Percentiles rank a stretch among this genome's conserved stretches.
phyloP scores from a whole-genome alignment of 2,797 vertebrate species.

The Hypotaenidia philippensis region DNA sequence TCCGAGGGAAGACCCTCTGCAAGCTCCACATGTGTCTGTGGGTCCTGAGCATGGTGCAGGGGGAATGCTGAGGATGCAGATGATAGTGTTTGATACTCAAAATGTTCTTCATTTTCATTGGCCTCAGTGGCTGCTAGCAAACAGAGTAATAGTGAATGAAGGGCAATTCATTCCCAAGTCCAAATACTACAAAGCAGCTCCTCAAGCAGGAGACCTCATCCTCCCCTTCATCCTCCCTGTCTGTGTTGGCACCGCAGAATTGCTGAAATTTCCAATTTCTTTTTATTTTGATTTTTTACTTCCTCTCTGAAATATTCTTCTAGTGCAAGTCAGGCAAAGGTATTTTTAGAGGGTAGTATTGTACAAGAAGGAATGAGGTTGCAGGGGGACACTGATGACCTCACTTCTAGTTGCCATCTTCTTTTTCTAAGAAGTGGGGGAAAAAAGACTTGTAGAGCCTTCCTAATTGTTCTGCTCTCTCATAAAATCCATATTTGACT shows the following conservation, averaged over 20 bases:
- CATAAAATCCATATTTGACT: constrained; percentile 20
- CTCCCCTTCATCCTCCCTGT: background rate
- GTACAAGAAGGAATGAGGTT: background rate
- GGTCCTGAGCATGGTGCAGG: rapidly evolving
- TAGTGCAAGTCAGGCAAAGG: background rate
- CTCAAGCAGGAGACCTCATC: background rate
- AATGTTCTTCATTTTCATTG: background rate
- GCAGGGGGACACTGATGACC: background rate
- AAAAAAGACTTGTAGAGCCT: background rate
- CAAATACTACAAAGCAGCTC: background rate
- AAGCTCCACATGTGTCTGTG: background rate
- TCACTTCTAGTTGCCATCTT: background rate
- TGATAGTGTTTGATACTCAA: background rate
- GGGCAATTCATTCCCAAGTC: background rate
- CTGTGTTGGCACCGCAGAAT: background rate
- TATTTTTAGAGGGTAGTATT: background rate
- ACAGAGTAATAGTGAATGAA: background rate
- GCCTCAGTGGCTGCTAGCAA: rapidly evolving
- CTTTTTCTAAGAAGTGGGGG: background rate
- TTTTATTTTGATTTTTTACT: background rate
- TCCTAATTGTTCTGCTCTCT: background rate
- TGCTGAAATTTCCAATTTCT: background rate
- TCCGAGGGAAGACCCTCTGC: background rate
- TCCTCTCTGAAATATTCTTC: background rate
- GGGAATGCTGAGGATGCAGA: rapidly evolving